Evolutionary conservation across 2,888 invertebrate genomes (phyloP).

Genomic region (Mythimna albipuncta): DNA sequence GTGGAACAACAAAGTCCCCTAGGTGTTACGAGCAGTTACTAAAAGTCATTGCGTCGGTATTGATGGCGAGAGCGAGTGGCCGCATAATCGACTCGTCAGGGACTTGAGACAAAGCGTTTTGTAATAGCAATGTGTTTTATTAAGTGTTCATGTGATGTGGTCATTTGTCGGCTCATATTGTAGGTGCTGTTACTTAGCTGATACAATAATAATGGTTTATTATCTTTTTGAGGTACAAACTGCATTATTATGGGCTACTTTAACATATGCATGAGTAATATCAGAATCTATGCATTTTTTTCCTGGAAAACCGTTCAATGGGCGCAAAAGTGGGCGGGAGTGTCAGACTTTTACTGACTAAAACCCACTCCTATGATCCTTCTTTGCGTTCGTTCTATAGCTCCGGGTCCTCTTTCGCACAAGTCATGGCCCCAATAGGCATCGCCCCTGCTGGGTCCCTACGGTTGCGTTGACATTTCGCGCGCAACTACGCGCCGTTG

Average conservation of each 20-base stretch:
- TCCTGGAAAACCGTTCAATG: too few species aligned
- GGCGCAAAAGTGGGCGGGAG: too few species aligned
- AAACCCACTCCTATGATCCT: too few species aligned
- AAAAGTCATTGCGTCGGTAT: conserved; percentile 39
- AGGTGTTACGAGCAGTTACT: conserved; percentile 42
- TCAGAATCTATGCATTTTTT: too few species aligned
- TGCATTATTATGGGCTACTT: not conserved
- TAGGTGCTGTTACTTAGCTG: not conserved
- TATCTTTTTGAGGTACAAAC: not conserved
- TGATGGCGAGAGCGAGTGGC: conserved; percentile 30
- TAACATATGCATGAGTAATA: not conserved
- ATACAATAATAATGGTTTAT: not conserved
- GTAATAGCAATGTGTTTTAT: conserved; percentile 47
- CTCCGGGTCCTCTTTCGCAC: too few species aligned
- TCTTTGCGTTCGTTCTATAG: too few species aligned
- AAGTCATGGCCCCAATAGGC: too few species aligned
- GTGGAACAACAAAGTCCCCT: conserved; percentile 51
- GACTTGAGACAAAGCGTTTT: conserved; percentile 41
- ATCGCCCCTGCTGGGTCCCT: too few species aligned
- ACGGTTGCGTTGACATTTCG: too few species aligned
- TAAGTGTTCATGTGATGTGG: conserved; percentile 24
- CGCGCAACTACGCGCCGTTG: too few species aligned
- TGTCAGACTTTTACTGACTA: too few species aligned
- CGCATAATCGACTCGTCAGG: conserved; percentile 47
- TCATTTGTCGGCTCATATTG: conserved; percentile 19